Conservation (phyloP, 2,888 invertebrate genomes). For the Petrolisthes cinctipes region DNA sequence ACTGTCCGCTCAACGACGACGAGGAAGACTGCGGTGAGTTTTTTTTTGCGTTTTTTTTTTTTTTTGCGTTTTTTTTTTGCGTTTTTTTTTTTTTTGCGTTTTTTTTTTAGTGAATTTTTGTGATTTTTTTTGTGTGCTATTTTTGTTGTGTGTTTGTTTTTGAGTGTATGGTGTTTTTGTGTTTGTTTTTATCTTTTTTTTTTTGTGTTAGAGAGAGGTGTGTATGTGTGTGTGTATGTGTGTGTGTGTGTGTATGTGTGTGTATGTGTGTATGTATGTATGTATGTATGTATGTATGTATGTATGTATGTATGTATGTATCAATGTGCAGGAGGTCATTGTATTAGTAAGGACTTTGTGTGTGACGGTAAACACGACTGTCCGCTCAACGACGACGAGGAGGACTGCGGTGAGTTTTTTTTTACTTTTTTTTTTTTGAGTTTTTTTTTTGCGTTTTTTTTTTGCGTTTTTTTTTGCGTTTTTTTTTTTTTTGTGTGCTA, state of each 20-base stretch:
- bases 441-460: not conserved
- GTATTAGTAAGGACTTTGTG: not conserved
- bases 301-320: too few species aligned
- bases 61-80: too few species aligned
- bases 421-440: not conserved
- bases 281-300: too few species aligned
- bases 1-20: slow-evolving; percentile 15
- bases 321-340: not conserved
- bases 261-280: too few species aligned
- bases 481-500: not conserved
- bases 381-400: slow-evolving; percentile 13
- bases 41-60: not conserved
- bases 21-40: slow-evolving; percentile 23
- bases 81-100: not conserved
- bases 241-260: too few species aligned
- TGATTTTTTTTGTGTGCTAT: not conserved
- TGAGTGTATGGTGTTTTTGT: too few species aligned
- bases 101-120: not conserved
- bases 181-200: too few species aligned
- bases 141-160: not conserved
- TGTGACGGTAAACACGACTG: not conserved
- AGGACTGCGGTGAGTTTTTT: slow-evolving; percentile 11
- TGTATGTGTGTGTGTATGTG: too few species aligned
- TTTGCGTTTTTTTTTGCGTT: too few species aligned
- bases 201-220: too few species aligned